Evolutionary conservation across 2,888 invertebrate genomes (phyloP), one percentile per base, ranked within the genome.

Genomic region (Drosophila fulvimacula): DNA sequence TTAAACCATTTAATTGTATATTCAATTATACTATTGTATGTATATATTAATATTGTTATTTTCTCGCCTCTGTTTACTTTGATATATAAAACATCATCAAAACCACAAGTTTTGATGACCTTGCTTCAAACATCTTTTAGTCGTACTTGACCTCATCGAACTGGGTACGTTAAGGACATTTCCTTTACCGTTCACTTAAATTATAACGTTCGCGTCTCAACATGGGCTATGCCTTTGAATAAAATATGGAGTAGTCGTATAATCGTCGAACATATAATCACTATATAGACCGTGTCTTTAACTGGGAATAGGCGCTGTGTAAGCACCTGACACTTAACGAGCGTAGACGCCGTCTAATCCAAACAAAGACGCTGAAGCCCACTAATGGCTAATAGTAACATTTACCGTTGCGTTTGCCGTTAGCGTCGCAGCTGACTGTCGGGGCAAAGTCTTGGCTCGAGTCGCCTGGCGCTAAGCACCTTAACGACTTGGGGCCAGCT

Each of bases 401-500:
- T 53, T 60, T 51, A 61, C 49, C 46, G 51, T 73, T 52, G 34
- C 51, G 27, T 19, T 30, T 34, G 34, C 51, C 42, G 59, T 67
- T 53, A 32, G 44, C 32, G 44, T 44, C 24, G 21, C 21, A 15
- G 24, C 44, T 41, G 59, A 72, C 46, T 69, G 70, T 55, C 68
- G 3, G 21, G 7, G 3, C 0, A 19, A 21, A 13, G 42, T 42
- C 42, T 15, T 42, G 42, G 3, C 42, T 38, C n/a, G 38, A 52
- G 36, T 38, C 86, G 88, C 73, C 89, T 74, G 39, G 58, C 51
- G 59, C 73, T 83, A 84, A 89, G 90, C 90, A 84, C 83, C 83
- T 89, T 88, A 84, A 88, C 90, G 83, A 86, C 80, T 38, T n/a
- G 34, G 48, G 15, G 59, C 32, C 53, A 36, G n/a, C 3, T 21